Evolutionary conservation across 2,888 invertebrate species (phyloP), one percentile per base, ranked within the genome.

Genomic region (Clostera curtula): DNA sequence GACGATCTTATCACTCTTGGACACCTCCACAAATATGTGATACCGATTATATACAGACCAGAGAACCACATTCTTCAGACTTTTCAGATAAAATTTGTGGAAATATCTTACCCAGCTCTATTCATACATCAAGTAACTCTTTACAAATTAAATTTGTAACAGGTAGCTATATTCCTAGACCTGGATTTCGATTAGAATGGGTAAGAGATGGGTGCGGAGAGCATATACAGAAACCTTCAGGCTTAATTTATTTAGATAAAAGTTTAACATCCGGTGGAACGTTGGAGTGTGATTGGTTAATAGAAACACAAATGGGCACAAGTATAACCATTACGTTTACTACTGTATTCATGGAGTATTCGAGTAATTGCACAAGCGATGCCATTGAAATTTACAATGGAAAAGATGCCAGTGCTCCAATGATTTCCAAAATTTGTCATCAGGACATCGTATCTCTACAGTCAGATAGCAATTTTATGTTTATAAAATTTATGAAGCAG

Each of bases 181-280:
- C 86, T 31, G 95, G 93, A 12, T 97, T 97, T 62, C 86, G 94
- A 24, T 67, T 97, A 25, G 96, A 97, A 70, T 97, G 95, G 89
- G 65, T 85, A 22, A 74, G 89, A 22, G 75, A 87, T 41, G 95
- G 94, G 8, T 96, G 96, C 62, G 91, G 93, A 4, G 90, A 89
- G 3, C 70, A 85, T 26, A 68, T 93, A 15, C 86, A 73, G 22
- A 86, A 83, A 45, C 63, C 73, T 0, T 49, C 19, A 4, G 92
- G 89, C 0, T 40, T 49, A 4, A 76, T 96, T 26, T 69, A 72
- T 0, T 88, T 92, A 5, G 91, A 92, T 1, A 87, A 86, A 43
- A 91, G 90, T 2, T 56, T 74, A 5, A 55, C 69, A 4, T 90
- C 91, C 57, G 85, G 87, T 0, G 50, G 60, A 6, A 71, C 86